Conservation (phyloP, 2,888 invertebrate species). For the Agriopis aurantiaria region DNA sequence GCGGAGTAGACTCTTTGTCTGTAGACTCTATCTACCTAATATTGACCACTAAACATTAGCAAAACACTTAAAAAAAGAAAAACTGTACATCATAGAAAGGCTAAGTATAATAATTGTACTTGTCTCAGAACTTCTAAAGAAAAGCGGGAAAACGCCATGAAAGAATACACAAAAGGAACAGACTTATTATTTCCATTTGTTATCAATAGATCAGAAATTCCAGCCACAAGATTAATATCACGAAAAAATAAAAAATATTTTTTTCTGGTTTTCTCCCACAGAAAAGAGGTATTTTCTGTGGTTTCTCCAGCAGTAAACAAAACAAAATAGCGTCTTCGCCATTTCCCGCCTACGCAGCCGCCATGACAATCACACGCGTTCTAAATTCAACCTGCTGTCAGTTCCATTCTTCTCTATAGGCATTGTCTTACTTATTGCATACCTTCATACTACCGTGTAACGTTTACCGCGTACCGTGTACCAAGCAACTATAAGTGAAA, state of each 20-base stretch:
- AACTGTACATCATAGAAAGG: too few species aligned
- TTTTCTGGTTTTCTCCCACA: constrained; percentile 34
- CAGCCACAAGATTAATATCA: neutral
- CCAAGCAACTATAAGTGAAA: too few species aligned
- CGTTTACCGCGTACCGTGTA: too few species aligned
- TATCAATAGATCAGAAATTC: constrained; percentile 3
- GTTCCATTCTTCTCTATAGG: constrained; percentile 17
- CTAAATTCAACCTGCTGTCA: constrained; percentile 45
- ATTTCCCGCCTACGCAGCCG: constrained; percentile 54
- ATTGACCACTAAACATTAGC: too few species aligned
- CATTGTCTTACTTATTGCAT: constrained; percentile 4
- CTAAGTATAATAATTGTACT: too few species aligned
- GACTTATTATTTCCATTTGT: constrained; percentile 2
- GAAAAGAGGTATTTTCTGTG: too few species aligned
- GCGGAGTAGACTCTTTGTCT: too few species aligned
- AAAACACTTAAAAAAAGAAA: too few species aligned
- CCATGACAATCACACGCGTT: constrained; percentile 54
- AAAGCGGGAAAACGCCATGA: neutral
- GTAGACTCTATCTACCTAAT: too few species aligned
- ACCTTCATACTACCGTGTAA: neutral
- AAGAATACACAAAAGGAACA: neutral
- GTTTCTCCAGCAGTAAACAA: constrained; percentile 43
- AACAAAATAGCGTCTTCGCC: constrained; percentile 46
- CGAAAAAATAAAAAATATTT: constrained; percentile 28
- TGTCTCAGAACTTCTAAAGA: neutral